A percentile compares a stretch with the other conserved stretches of the same genome.
phyloP scores from a whole-genome alignment of 1,140 invertebrate species.

The Elymnias hypermnestra region DNA sequence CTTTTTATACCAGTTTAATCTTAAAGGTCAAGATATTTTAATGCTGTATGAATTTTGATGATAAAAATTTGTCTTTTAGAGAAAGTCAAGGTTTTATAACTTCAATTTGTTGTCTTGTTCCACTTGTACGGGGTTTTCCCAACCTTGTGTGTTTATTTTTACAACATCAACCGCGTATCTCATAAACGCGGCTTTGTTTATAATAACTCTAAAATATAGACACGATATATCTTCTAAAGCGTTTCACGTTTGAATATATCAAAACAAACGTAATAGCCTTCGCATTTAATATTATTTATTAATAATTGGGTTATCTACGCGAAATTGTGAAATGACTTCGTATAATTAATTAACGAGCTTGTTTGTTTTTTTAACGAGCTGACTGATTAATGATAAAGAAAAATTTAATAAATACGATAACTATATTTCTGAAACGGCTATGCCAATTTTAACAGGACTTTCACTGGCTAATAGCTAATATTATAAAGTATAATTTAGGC shows the following conservation, averaged over 20 bases:
- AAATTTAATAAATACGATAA: too few relatives aligned
- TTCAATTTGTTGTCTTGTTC: slow-evolving; percentile 1
- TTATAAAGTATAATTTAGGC: too few relatives aligned
- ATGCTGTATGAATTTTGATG: too few relatives aligned
- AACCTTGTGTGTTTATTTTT: slow-evolving; percentile 20
- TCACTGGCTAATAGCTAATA: too few relatives aligned
- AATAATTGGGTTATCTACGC: not conserved
- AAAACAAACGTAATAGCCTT: not conserved
- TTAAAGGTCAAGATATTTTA: too few relatives aligned
- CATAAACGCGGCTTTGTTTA: slow-evolving; percentile 9
- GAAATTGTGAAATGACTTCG: too few relatives aligned
- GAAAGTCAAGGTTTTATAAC: slow-evolving; percentile 4
- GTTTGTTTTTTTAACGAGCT: too few relatives aligned
- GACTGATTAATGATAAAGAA: too few relatives aligned
- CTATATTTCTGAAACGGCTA: too few relatives aligned
- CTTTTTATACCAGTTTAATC: too few relatives aligned
- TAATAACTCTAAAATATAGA: slow-evolving; percentile 4
- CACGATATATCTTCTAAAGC: not conserved
- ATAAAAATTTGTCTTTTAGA: not conserved
- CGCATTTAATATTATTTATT: not conserved
- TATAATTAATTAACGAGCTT: too few relatives aligned
- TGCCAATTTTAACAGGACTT: too few relatives aligned
- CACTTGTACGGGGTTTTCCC: slow-evolving; percentile 24
- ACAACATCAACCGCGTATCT: slow-evolving; percentile 2
- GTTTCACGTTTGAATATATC: not conserved